Evolutionary conservation across 2,888 invertebrate species (phyloP).

Genomic region (Hermaeophaga mercurialis): DNA sequence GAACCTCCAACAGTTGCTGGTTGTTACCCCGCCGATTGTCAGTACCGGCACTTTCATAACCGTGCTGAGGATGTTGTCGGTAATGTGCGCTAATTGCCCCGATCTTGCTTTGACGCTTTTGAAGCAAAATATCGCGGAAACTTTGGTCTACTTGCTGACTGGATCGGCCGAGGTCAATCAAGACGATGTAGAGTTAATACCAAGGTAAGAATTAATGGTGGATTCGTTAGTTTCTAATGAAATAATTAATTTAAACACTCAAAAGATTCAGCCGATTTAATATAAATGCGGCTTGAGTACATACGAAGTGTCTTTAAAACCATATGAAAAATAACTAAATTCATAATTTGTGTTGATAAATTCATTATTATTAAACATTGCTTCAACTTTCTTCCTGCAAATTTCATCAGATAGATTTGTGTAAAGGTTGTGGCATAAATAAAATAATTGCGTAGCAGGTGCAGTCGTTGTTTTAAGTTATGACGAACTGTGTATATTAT

Average conservation of each 20-base stretch:
- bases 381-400: constrained; percentile 5
- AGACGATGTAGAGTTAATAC: constrained; percentile 80
- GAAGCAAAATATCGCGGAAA: constrained; percentile 95
- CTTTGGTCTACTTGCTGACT: constrained; percentile 91
- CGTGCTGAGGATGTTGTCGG: constrained; percentile 93
- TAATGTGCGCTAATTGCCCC: constrained; percentile 95
- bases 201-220: constrained; percentile 63
- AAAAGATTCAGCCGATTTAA: no score
- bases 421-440: constrained; percentile 28
- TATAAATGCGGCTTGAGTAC: no score
- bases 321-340: no score
- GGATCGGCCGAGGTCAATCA: constrained; percentile 70
- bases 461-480: constrained; percentile 43
- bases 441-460: constrained; percentile 41
- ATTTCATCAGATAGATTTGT: constrained; percentile 20
- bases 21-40: constrained; percentile 93
- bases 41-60: constrained; percentile 95
- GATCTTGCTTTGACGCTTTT: constrained; percentile 90
- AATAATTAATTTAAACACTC: no score
- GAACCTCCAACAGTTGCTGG: constrained; percentile 91
- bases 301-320: no score
- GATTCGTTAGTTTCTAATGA: no score
- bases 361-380: no score
- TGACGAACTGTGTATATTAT: constrained; percentile 45
- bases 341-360: no score